A percentile compares a stretch with the other conserved stretches of the same genome.
phyloP scores from a whole-genome alignment of 2,113 vertebrate genomes.

The Mobula hypostoma region DNA sequence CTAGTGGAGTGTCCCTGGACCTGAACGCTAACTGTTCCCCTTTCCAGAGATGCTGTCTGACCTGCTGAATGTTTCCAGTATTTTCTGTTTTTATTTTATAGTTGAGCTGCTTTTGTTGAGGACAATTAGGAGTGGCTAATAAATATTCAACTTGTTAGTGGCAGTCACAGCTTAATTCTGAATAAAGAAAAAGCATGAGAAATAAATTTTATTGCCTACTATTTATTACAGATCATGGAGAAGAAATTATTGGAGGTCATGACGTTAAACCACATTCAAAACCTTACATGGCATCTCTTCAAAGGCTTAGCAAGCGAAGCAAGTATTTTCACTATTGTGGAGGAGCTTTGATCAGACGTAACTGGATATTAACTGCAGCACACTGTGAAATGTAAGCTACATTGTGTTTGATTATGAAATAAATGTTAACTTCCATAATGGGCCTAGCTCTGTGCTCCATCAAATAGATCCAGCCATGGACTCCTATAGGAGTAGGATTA shows the following conservation, averaged over 20 bases:
- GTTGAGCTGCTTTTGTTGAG: background rate
- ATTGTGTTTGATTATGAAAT: no score
- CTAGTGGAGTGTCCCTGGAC: no score
- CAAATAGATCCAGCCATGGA: no score
- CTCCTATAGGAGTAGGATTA: no score
- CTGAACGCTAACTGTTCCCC: no score
- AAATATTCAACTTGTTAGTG: background rate
- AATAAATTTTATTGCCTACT: background rate
- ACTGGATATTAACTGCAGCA: slow-evolving; percentile 27
- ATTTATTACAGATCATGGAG: slow-evolving; percentile 47
- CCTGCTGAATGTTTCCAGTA: no score
- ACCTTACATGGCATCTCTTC: slow-evolving; percentile 58
- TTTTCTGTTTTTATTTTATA: no score
- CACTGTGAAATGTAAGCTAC: slow-evolving; percentile 1
- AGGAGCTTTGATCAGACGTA: slow-evolving; percentile 21
- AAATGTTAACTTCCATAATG: background rate
- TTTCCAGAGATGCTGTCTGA: no score
- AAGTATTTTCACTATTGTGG: background rate
- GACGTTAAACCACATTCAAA: slow-evolving; percentile 52
- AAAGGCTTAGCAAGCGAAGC: accelerated
- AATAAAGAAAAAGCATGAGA: background rate
- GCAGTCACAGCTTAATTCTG: no score
- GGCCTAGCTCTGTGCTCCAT: no score
- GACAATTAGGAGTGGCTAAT: background rate
- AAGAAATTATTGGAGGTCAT: slow-evolving; percentile 54